These are phyloP conservation scores for Dunckerocampus dactyliophorus DNA, from an alignment of 2,113 vertebrate genomes.

Conservation along the genomic window DNA sequence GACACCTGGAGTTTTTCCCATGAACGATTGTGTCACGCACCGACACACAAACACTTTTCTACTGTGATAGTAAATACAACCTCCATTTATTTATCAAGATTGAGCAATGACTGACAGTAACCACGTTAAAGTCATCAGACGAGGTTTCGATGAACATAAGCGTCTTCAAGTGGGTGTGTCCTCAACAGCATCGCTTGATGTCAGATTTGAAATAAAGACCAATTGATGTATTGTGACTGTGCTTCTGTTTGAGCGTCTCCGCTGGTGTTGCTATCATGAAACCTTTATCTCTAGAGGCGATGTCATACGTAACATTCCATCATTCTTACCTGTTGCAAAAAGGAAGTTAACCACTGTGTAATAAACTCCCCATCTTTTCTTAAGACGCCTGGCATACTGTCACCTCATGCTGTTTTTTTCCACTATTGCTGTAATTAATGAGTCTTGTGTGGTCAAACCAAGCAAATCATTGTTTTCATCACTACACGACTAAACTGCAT, in stretches of 20 bases:
- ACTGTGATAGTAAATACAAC: not conserved
- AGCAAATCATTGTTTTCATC: no score
- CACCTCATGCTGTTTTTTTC: no score
- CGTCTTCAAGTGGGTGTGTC: constrained; percentile 39
- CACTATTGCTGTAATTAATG: no score
- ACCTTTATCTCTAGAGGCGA: no score
- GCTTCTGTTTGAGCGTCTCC: constrained; percentile 15
- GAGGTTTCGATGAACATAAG: constrained; percentile 33
- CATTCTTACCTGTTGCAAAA: no score
- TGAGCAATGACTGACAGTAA: not conserved
- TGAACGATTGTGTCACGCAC: constrained; percentile 28
- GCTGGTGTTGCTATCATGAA: not conserved
- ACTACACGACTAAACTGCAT: no score
- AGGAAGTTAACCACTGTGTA: no score
- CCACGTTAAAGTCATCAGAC: not conserved
- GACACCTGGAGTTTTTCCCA: constrained; percentile 75
- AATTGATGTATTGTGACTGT: constrained; percentile 23
- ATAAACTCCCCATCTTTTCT: no score
- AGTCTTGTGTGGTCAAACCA: no score
- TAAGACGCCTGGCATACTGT: no score
- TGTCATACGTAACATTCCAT: no score
- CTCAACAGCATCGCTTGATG: constrained; percentile 18
- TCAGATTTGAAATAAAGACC: constrained; percentile 68
- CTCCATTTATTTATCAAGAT: not conserved
- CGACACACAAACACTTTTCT: not conserved